phyloP scores from a whole-genome alignment of 2,888 invertebrate species.

The Corythucha ciliata region DNA sequence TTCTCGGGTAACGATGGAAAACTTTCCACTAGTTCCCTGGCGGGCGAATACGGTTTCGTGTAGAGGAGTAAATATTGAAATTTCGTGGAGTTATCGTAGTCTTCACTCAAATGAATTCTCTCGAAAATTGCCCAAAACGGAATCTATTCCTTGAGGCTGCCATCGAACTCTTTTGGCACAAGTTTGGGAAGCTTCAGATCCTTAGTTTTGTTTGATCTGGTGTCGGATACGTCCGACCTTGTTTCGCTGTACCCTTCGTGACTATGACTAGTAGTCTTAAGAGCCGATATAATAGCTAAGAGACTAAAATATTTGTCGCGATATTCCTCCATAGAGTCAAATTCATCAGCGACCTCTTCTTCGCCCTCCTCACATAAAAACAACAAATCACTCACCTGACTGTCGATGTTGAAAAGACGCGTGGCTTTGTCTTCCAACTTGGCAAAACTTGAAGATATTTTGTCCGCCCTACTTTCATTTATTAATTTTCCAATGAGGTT shows the following conservation, averaged over 20 bases:
- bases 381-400: background rate
- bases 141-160: constrained; percentile 33
- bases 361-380: background rate
- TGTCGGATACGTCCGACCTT: no score
- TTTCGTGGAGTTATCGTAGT: constrained; percentile 18
- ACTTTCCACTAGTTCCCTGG: constrained; percentile 30
- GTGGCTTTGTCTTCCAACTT: constrained; percentile 11
- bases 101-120: constrained; percentile 13
- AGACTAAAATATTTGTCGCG: background rate
- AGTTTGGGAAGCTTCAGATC: constrained; percentile 12
- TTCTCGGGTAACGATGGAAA: constrained; percentile 28
- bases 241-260: no score
- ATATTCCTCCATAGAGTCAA: background rate
- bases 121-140: constrained; percentile 32
- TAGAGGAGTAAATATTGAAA: constrained; percentile 31
- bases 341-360: constrained; percentile 5
- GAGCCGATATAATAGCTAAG: no score
- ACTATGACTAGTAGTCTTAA: no score
- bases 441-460: background rate
- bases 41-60: constrained; percentile 21
- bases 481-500: background rate
- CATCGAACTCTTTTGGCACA: constrained; percentile 33
- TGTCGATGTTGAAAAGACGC: constrained; percentile 5
- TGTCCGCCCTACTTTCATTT: background rate
- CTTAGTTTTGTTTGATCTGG: no score